Evolutionary conservation across 1,140 invertebrate genomes (phyloP).

Genomic region (Zeugodacus cucurbitae): DNA sequence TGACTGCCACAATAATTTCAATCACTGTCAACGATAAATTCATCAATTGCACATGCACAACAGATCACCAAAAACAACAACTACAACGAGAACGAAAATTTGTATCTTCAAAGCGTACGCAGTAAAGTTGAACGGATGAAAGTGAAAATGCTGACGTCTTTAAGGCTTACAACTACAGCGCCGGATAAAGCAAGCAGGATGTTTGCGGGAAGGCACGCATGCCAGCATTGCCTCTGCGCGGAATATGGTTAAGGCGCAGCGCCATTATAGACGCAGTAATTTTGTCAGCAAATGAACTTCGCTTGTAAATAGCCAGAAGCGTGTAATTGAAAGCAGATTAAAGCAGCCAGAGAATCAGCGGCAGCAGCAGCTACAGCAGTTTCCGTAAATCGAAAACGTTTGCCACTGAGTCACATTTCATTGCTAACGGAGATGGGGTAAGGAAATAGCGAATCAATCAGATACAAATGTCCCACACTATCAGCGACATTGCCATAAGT

Average conservation of each 20-base stretch:
- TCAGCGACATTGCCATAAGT: background rate
- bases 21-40: constrained; percentile 44
- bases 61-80: constrained; percentile 13
- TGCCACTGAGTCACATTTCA: background rate
- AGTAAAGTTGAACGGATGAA: background rate
- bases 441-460: background rate
- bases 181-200: background rate
- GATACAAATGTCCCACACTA: background rate
- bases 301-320: constrained; percentile 10
- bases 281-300: background rate
- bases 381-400: background rate
- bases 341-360: background rate
- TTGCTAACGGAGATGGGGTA: background rate
- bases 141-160: background rate
- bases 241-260: background rate
- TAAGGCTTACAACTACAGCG: background rate
- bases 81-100: background rate
- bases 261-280: background rate
- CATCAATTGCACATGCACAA: constrained; percentile 40
- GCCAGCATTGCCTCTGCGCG: background rate
- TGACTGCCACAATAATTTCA: constrained; percentile 40
- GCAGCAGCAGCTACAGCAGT: background rate
- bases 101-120: background rate
- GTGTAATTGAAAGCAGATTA: constrained; percentile 8
- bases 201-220: background rate